These are phyloP conservation scores for Melipona quadrifasciata DNA, from an alignment of 1,140 invertebrate species.

Conservation along the genomic window DNA sequence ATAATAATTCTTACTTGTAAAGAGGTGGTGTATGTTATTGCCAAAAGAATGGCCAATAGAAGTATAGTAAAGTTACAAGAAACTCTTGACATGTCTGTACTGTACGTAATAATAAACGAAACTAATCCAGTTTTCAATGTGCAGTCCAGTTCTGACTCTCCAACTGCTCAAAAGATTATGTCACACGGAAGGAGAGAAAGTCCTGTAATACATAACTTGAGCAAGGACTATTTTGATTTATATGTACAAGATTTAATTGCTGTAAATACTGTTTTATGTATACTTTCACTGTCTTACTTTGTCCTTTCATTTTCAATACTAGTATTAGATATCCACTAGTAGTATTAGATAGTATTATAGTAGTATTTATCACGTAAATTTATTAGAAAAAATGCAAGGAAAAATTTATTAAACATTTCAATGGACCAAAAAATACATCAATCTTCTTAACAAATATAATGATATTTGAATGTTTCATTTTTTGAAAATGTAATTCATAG, in stretches of 20 bases:
- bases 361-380: no score
- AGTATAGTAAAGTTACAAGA: conserved; percentile 45
- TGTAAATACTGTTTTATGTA: background rate
- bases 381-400: no score
- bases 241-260: conserved; percentile 36
- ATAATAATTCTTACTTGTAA: conserved; percentile 57
- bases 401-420: no score
- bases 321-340: no score
- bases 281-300: background rate
- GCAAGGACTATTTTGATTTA: conserved; percentile 38
- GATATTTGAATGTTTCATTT: no score
- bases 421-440: no score
- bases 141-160: conserved; percentile 55
- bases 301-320: background rate
- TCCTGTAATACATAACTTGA: conserved; percentile 55
- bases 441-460: no score
- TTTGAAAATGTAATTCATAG: no score
- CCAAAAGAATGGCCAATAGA: conserved; percentile 56
- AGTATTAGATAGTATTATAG: no score
- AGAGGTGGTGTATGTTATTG: conserved; percentile 22
- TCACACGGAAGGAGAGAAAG: conserved; percentile 76
- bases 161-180: conserved; percentile 75
- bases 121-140: conserved; percentile 73
- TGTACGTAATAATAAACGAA: conserved; percentile 75
- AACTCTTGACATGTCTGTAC: conserved; percentile 72